Evolutionary conservation across 92 coral and sea anemone species (phyloP).

Genomic region (Epizoanthus fatuus): DNA sequence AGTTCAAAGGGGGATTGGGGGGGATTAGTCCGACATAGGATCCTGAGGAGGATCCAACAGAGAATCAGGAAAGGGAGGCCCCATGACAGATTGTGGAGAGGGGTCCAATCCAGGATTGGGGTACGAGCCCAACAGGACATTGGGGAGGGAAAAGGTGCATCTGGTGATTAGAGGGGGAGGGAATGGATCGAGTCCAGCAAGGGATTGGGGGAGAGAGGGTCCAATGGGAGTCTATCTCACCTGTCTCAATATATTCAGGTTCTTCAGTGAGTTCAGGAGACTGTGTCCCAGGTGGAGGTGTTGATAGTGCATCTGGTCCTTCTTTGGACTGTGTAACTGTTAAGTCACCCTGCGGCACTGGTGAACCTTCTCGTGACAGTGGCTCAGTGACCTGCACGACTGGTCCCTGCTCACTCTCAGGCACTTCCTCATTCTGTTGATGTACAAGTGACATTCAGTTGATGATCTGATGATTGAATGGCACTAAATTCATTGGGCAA

Average conservation of each 20-base stretch:
- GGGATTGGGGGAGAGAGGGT: not conserved
- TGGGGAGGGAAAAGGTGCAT: no score
- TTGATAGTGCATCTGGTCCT: slow-evolving; percentile 87
- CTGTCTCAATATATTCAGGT: slow-evolving; percentile 57
- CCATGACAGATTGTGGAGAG: no score
- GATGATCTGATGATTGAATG: no score
- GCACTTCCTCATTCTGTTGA: slow-evolving; percentile 87
- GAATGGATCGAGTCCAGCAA: not conserved
- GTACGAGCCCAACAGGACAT: no score
- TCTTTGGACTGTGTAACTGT: slow-evolving; percentile 47
- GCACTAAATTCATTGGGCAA: no score
- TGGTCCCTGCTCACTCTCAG: slow-evolving; percentile 92
- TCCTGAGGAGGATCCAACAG: no score
- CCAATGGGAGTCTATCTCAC: slow-evolving; percentile 4
- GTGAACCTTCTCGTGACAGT: slow-evolving; percentile 93
- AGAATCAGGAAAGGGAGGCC: no score
- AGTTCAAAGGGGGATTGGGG: no score
- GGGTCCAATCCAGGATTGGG: no score
- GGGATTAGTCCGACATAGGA: no score
- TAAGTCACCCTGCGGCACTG: slow-evolving; percentile 56
- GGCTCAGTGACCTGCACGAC: slow-evolving; percentile 90
- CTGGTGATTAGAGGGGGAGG: no score
- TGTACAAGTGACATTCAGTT: not conserved
- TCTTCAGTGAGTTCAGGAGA: slow-evolving; percentile 66
- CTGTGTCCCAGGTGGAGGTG: slow-evolving; percentile 85